phyloP scores from a whole-genome alignment of 2,113 vertebrate genomes.

The Micronisus gabar region DNA sequence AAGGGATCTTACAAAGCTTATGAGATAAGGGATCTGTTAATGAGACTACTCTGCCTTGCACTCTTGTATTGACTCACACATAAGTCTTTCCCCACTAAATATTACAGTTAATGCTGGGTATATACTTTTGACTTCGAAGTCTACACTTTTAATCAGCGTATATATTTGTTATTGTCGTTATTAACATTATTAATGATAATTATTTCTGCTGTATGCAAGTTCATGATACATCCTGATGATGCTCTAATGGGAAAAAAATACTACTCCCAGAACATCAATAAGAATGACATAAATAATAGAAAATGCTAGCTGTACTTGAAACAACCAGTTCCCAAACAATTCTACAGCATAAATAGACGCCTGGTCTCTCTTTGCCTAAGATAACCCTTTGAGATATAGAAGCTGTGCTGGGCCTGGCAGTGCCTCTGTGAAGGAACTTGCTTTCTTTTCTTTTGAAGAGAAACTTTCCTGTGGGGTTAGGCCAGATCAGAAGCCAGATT shows the following conservation, averaged over 20 bases:
- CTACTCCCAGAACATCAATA: background rate
- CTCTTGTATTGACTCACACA: background rate
- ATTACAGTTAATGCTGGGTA: background rate
- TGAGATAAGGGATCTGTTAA: background rate
- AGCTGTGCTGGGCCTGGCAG: background rate
- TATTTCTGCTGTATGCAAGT: background rate
- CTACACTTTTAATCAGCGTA: background rate
- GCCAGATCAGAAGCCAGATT: conserved; percentile 62
- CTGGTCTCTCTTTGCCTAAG: conserved; percentile 21
- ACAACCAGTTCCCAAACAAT: background rate
- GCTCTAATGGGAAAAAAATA: background rate
- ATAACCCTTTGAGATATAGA: conserved; percentile 49
- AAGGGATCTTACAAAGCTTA: background rate
- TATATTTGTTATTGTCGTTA: background rate
- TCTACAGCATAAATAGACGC: background rate
- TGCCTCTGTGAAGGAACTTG: conserved; percentile 46
- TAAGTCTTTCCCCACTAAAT: background rate
- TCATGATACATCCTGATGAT: background rate
- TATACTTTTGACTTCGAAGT: background rate
- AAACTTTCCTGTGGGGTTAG: conserved; percentile 51
- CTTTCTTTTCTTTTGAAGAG: conserved; percentile 56
- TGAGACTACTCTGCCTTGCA: background rate
- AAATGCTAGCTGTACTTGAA: background rate
- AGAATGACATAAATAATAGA: background rate
- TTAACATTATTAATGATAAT: background rate